Base-by-base conservation (phyloP, 2,888 invertebrate species). In the Maniola hyperantus region DNA sequence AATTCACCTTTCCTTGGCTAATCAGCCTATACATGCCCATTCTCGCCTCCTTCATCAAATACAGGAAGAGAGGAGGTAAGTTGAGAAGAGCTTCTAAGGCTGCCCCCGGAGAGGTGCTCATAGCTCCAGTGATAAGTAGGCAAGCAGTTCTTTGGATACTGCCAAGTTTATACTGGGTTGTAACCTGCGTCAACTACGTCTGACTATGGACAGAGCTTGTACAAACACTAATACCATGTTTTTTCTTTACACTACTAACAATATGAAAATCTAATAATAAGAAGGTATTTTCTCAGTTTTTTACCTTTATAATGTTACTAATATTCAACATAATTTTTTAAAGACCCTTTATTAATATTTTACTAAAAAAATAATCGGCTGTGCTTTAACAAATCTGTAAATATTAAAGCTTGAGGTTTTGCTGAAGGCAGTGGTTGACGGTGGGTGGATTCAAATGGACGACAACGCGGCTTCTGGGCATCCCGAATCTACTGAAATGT, bases 401-500 rank as follows among this genome's bases (percentile, higher is more conserved):
- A 71, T 62, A 71, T 69, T 71, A 65, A 66, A 64, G 64, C 72
- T 70, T 72, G 66, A 72, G 62, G 81, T 76, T 81, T 77, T 70
- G 75, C 76, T 79, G 75, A 79, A 72, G 72, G 83, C 80, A 84
- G 83, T 82, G 87, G 84, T 79, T 77, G 83, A 82, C 84, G 86
- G 88, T 87, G 82, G 80, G 80, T 74, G 82, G 81, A 79, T 76
- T 70, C 72, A 73, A 73, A 71, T 71, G 71, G 75, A 77, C 64
- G 73, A 80, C 73, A 72, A 75, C 73, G 79, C 77, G 81, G 89
- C 86, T 86, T 88, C 83, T 84, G 88, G 88, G 89, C 83, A 84
- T 82, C 85, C 82, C 80, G 81, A 79, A 83, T 84, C 83, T 87
- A 87, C 81, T 81, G 83, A 54, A 78, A 76, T 64, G 68, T 72